A percentile compares a stretch with the other conserved stretches of the same genome.
Evolutionary conservation across 2,797 vertebrate species (phyloP).

Genomic region (Hippoglossus hippoglossus): DNA sequence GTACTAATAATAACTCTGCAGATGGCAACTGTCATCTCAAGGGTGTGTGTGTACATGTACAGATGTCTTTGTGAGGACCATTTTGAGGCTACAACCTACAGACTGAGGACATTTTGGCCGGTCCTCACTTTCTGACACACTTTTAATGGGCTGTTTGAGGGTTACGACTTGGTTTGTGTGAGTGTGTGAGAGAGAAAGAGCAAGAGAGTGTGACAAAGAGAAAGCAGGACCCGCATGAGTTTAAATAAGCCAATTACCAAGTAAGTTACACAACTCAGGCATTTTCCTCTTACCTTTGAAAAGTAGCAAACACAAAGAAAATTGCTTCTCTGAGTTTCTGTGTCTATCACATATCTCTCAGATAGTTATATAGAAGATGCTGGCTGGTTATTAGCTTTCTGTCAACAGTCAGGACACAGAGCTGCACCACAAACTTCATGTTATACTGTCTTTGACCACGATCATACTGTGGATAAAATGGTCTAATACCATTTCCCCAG

Average conservation of each 20-base stretch:
- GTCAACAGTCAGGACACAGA: constrained; percentile 15
- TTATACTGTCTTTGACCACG: background rate
- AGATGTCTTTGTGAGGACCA: too few species aligned
- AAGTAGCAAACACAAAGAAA: constrained; percentile 37
- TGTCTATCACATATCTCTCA: constrained; percentile 15
- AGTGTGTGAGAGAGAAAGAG: constrained; percentile 1
- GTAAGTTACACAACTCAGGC: constrained; percentile 53
- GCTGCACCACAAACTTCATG: background rate
- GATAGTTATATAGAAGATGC: constrained; percentile 1
- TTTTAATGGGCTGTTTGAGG: too few species aligned
- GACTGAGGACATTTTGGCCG: too few species aligned
- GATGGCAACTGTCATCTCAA: constrained; percentile 66
- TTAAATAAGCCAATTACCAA: constrained; percentile 64
- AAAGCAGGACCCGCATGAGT: constrained; percentile 54
- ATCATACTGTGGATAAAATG: background rate
- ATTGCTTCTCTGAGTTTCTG: constrained; percentile 2
- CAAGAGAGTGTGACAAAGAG: constrained; percentile 4
- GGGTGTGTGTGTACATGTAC: background rate
- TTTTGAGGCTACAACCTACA: too few species aligned
- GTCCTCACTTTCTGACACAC: too few species aligned
- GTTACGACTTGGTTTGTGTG: background rate
- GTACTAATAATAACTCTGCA: constrained; percentile 68
- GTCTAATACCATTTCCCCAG: background rate
- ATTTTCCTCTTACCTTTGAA: constrained; percentile 47
- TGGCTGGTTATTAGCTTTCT: background rate